Conservation (phyloP, 1,140 invertebrate species). For the Tribolium castaneum region DNA sequence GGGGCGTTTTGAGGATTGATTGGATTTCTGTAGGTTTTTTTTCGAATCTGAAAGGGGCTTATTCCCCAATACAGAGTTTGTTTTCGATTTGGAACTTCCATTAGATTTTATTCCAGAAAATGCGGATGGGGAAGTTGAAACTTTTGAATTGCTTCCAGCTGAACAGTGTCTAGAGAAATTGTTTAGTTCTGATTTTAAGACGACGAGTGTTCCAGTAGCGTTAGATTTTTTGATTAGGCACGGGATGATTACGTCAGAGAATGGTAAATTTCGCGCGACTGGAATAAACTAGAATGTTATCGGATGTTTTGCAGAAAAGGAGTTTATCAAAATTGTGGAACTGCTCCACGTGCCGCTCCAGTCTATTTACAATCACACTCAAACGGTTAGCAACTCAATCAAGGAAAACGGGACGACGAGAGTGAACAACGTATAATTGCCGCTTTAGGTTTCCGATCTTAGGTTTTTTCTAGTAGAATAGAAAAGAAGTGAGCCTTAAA, state of each 20-base stretch:
- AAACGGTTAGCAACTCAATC: background rate
- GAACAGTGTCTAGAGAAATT: constrained; percentile 83
- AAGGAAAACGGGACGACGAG: constrained; percentile 23
- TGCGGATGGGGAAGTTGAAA: constrained; percentile 92
- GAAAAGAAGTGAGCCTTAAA: constrained; percentile 39
- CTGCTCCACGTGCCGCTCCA: constrained; percentile 88
- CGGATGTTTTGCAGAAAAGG: constrained; percentile 73
- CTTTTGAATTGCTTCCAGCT: constrained; percentile 86
- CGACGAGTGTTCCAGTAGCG: constrained; percentile 89
- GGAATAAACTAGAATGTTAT: background rate
- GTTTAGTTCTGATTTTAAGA: constrained; percentile 88
- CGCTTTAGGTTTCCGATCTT: constrained; percentile 5
- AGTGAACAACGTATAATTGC: constrained; percentile 9
- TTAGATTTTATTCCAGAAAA: constrained; percentile 89
- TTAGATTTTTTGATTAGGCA: constrained; percentile 93
- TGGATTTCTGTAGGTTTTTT: constrained; percentile 74
- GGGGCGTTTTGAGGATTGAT: background rate
- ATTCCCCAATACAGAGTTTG: constrained; percentile 94
- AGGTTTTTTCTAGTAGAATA: constrained; percentile 12
- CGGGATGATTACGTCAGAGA: constrained; percentile 88
- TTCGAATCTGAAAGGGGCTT: constrained; percentile 92
- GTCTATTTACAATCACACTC: constrained; percentile 70
- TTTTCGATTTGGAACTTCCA: constrained; percentile 94
- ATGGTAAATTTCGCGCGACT: constrained; percentile 73
- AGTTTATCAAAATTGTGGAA: constrained; percentile 86